Percentiles rank a stretch among this genome's conserved stretches.
Evolutionary conservation across 2,113 vertebrate genomes (phyloP).

Genomic region (Myiopsitta monachus): DNA sequence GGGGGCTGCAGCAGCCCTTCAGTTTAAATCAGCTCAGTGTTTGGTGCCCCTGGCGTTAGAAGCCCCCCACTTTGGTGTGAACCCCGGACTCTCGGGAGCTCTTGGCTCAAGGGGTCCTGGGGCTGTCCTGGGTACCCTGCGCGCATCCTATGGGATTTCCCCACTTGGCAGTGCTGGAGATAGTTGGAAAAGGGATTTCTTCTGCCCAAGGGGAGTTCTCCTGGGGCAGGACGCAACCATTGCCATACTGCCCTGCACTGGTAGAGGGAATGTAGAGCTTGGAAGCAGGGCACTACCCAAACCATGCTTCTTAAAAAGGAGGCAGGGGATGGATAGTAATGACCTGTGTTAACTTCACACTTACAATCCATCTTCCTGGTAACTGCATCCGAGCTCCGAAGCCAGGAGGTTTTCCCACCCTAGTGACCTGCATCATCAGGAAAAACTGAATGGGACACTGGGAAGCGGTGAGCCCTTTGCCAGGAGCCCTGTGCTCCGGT

Average conservation of each 20-base stretch:
- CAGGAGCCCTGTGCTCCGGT: background rate
- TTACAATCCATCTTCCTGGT: background rate
- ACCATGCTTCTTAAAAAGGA: background rate
- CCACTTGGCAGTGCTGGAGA: background rate
- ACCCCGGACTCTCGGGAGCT: rapidly evolving
- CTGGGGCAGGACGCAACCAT: background rate
- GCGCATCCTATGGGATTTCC: background rate
- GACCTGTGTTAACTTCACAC: background rate
- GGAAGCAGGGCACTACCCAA: background rate
- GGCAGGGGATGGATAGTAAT: background rate
- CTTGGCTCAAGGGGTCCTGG: rapidly evolving
- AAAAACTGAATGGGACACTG: background rate
- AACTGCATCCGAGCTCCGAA: background rate
- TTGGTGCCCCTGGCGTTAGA: background rate
- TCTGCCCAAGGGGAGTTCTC: background rate
- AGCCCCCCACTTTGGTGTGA: background rate
- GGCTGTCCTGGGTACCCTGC: background rate
- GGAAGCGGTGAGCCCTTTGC: background rate
- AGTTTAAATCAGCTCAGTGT: background rate
- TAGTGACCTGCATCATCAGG: background rate
- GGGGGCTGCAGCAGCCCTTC: background rate
- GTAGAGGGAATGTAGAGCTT: rapidly evolving
- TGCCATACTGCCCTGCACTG: background rate
- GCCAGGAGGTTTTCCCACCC: background rate
- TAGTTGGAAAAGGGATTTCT: background rate